A percentile compares a stretch with the other conserved stretches of the same genome.
phyloP scores from a whole-genome alignment of 2,113 vertebrate species.

The Coptodon rendalli region DNA sequence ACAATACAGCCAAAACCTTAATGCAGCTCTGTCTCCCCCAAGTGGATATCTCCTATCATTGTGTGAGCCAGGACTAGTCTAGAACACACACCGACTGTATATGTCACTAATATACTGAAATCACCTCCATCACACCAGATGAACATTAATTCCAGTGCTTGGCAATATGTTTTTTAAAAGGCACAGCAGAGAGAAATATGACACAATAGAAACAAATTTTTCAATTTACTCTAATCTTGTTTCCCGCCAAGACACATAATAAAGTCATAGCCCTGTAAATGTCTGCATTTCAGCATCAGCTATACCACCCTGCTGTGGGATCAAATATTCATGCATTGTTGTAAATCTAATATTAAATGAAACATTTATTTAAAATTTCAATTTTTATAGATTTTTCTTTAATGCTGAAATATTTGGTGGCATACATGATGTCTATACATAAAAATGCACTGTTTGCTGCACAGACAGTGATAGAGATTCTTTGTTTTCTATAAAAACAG shows the following conservation, averaged over 20 bases:
- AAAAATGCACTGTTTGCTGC: neutral
- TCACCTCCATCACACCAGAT: neutral
- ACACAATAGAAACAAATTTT: neutral
- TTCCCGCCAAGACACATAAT: neutral
- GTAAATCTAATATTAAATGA: neutral
- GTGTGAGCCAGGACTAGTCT: neutral
- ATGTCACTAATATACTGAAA: neutral
- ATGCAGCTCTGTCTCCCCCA: constrained; percentile 56
- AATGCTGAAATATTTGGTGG: neutral
- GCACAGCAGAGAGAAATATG: neutral
- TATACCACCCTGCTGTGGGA: neutral
- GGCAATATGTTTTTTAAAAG: neutral
- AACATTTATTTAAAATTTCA: neutral
- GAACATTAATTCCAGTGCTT: neutral
- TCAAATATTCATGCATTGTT: neutral
- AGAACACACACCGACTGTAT: neutral
- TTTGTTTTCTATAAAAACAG: neutral
- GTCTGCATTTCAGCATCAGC: neutral
- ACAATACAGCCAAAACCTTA: neutral
- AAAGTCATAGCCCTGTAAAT: neutral
- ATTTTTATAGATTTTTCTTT: neutral
- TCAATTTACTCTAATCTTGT: neutral
- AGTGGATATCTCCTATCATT: constrained; percentile 25
- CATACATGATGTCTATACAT: neutral
- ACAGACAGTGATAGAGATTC: neutral